Evolutionary conservation across 2,797 vertebrate species (phyloP).

Genomic region (Lophotriccus pileatus): DNA sequence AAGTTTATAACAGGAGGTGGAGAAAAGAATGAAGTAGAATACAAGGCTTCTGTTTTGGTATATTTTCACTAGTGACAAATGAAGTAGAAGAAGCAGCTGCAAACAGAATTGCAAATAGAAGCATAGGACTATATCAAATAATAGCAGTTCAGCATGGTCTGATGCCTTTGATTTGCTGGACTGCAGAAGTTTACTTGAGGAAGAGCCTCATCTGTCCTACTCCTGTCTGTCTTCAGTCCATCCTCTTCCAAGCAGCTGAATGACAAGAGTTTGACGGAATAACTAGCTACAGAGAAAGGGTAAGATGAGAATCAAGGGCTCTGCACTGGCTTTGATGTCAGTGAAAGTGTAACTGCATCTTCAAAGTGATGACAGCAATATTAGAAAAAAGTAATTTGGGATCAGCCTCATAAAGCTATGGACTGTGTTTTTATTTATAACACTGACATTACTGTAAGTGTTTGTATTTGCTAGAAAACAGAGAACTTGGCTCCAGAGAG

Average conservation of each 20-base stretch:
- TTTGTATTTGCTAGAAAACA: not conserved
- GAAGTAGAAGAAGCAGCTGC: not conserved
- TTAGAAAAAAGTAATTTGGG: not conserved
- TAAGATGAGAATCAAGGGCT: not conserved
- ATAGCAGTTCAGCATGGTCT: not conserved
- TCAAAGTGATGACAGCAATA: not conserved
- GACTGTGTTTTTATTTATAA: not conserved
- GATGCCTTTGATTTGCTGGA: not conserved
- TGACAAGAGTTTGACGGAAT: not conserved
- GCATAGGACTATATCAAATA: not conserved
- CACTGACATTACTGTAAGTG: not conserved
- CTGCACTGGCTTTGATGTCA: not conserved
- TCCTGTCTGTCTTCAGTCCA: not conserved
- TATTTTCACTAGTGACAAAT: not conserved
- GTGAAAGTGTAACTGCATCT: not conserved
- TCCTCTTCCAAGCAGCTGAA: not conserved
- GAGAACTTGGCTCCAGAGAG: not conserved
- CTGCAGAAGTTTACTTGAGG: not conserved
- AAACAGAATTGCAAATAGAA: not conserved
- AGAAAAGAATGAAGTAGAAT: not conserved
- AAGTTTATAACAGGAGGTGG: accelerated
- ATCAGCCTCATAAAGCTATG: not conserved
- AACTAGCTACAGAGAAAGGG: not conserved
- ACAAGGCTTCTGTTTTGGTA: not conserved
- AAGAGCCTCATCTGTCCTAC: not conserved